Percentiles rank a stretch among this genome's conserved stretches.
These are phyloP conservation scores for Suricata suricatta DNA, from an alignment of 2,113 vertebrate species.

Conservation along the genomic window DNA sequence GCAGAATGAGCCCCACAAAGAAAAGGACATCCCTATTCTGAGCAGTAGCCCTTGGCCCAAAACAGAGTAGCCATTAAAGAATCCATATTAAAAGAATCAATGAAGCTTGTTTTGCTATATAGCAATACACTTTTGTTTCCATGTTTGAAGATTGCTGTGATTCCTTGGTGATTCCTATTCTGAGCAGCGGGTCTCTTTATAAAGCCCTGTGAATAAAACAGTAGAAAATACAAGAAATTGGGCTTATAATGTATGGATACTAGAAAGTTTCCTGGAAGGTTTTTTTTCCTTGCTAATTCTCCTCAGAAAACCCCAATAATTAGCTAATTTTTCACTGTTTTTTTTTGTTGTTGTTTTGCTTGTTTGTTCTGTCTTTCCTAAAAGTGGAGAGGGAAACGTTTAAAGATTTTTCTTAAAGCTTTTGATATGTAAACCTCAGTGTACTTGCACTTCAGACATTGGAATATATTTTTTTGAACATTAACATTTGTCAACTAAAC, in stretches of 20 bases:
- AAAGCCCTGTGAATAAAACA: not conserved
- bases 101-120: not conserved
- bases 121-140: not conserved
- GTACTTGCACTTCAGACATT: not conserved
- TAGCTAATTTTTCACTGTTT: not conserved
- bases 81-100: not conserved
- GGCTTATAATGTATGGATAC: not conserved
- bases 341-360: not conserved
- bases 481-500: slow-evolving; percentile 15
- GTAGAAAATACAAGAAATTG: not conserved
- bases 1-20: not conserved
- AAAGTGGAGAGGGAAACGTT: not conserved
- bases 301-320: not conserved
- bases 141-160: not conserved
- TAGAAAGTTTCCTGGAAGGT: not conserved
- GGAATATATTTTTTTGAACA: not conserved
- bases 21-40: not conserved
- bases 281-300: not conserved
- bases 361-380: not conserved
- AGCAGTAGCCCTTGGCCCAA: not conserved
- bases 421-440: not conserved
- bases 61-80: accelerated
- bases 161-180: not conserved
- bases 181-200: not conserved
- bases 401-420: not conserved